Evolutionary conservation across 2,888 invertebrate species (phyloP).

Genomic region (Achlya flavicornis): DNA sequence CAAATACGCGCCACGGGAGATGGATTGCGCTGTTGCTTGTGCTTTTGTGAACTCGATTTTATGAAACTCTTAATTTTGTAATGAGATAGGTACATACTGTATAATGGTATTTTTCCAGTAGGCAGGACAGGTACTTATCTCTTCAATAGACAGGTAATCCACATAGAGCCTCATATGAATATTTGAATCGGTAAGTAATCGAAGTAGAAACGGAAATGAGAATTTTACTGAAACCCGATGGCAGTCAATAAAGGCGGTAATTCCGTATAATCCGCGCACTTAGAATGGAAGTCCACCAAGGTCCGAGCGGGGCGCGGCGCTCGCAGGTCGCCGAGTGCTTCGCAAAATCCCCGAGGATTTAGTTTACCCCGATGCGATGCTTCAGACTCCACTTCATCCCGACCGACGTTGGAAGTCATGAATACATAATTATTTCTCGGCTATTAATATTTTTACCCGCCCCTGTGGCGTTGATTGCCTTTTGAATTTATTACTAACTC

Average conservation of each 20-base stretch:
- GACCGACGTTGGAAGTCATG: constrained; percentile 68
- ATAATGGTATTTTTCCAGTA: too few species aligned
- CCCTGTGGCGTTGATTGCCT: constrained; percentile 82
- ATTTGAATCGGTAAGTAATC: background rate
- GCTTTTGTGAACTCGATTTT: background rate
- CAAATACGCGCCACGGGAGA: constrained; percentile 6
- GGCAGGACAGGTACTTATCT: too few species aligned
- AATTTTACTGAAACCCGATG: background rate
- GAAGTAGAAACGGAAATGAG: background rate
- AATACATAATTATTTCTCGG: constrained; percentile 82
- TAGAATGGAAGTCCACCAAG: constrained; percentile 31
- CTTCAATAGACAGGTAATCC: background rate
- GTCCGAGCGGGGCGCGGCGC: constrained; percentile 19
- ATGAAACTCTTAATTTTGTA: background rate
- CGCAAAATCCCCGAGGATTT: constrained; percentile 60
- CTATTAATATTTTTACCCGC: constrained; percentile 83
- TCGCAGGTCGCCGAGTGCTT: constrained; percentile 30
- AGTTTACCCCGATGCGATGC: constrained; percentile 55
- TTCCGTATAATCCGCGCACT: constrained; percentile 36
- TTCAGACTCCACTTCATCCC: constrained; percentile 48
- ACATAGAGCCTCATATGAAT: background rate
- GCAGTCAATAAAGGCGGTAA: constrained; percentile 27
- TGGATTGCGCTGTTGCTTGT: background rate
- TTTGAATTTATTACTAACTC: constrained; percentile 83
- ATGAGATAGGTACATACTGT: background rate